Evolutionary conservation across 2,113 vertebrate species (phyloP).

Genomic region (Phylloscopus trochilus): DNA sequence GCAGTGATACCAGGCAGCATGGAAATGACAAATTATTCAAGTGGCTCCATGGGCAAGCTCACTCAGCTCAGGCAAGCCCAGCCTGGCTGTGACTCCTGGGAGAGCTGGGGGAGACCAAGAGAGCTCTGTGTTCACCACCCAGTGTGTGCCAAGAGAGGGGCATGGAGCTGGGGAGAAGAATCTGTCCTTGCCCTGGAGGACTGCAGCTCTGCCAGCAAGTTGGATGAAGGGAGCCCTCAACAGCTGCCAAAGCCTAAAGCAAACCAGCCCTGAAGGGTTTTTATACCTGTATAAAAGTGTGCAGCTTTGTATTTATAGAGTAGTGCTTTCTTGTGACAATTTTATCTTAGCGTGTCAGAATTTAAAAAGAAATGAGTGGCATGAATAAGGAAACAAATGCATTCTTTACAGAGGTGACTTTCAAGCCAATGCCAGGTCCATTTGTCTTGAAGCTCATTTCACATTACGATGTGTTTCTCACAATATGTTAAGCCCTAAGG

Average conservation of each 20-base stretch:
- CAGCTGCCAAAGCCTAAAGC: not conserved
- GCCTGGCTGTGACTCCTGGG: not conserved
- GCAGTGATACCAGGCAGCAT: fast-evolving
- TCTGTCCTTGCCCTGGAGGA: not conserved
- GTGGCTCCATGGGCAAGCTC: not conserved
- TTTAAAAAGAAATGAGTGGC: not conserved
- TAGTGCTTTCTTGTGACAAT: not conserved
- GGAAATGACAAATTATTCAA: not conserved
- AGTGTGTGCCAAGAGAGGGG: not conserved
- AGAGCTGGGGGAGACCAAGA: fast-evolving
- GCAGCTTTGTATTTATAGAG: not conserved
- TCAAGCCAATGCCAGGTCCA: not conserved
- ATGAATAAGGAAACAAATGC: not conserved
- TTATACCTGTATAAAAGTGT: not conserved
- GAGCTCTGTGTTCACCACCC: not conserved
- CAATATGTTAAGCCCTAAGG: slow-evolving; percentile 1
- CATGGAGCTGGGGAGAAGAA: not conserved
- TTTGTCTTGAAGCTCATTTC: slow-evolving; percentile 31
- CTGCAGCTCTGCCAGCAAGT: not conserved
- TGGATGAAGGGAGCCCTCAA: not conserved
- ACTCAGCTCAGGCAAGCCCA: not conserved
- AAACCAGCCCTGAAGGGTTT: not conserved
- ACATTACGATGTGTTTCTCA: not conserved
- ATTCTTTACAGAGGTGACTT: slow-evolving; percentile 33
- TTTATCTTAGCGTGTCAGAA: not conserved